Base-by-base conservation (phyloP, 2,888 invertebrate genomes). In the Platycheirus albimanus region DNA sequence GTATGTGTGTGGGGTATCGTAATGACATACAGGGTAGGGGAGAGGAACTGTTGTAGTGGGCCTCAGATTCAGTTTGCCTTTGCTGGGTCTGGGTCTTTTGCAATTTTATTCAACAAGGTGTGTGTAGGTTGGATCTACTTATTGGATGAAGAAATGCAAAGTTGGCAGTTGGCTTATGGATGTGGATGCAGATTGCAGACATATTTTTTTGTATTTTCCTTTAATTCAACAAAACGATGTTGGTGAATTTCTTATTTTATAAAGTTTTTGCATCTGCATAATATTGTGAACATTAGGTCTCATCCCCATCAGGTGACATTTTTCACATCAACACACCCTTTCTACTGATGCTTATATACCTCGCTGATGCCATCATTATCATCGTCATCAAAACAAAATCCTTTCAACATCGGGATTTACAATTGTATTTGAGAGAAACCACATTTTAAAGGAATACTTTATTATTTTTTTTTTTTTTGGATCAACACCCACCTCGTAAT, bases 101-200 rank as follows among this genome's bases (percentile, higher is more conserved):
- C 36, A 36, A 56, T 38, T 20, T 20, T 36, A 20, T 56, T 38
- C 13, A 56, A n/a, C n/a, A 56, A 10, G 36, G 11, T 20, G 7
- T 24, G 4, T 11, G 10, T 49, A 19, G 11, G 0, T 19, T 24
- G 10, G 28, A 8, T 13, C 13, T 51, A 13, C 24, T 28, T 6
- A 15, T 17, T 43, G 10, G 7, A 10, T 5, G n/a, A 7, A 43
- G n/a, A n/a, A 38, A 43, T 54, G 47, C 79, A 76, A 56, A 43
- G n/a, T 51, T 64, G 69, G 69, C 69, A 69, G 71, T 52, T 74
- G 69, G 69, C 75, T 75, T 74, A 54, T 24, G 63, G 41, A 45
- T 63, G n/a, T n/a, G n/a, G n/a, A n/a, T n/a, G n/a, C n/a, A n/a
- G n/a, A n/a, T n/a, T n/a, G 67, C 33, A 56, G 67, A 71, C 28